A percentile compares a stretch with the other conserved stretches of the same genome.
phyloP scores from a whole-genome alignment of 2,888 invertebrate species.

The Allophyes oxyacanthae region DNA sequence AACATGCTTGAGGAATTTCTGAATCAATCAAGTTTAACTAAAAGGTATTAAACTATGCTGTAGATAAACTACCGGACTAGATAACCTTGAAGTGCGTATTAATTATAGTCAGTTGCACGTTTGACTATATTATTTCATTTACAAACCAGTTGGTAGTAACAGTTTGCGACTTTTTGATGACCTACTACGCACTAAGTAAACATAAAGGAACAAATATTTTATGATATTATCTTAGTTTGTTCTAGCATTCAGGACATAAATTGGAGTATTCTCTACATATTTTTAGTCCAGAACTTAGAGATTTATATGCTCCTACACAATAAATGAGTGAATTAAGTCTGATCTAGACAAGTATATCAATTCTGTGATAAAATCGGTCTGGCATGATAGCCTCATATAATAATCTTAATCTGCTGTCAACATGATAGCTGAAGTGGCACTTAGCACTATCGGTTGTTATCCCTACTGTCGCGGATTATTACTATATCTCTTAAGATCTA shows the following conservation, averaged over 20 bases:
- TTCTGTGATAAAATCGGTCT: conserved; percentile 8
- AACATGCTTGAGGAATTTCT: conserved; percentile 23
- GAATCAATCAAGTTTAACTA: conserved; percentile 17
- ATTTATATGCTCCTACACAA: too few species aligned
- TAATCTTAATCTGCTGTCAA: conserved; percentile 17
- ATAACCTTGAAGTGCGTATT: conserved; percentile 47
- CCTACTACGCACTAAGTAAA: too few species aligned
- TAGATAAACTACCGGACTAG: conserved; percentile 28
- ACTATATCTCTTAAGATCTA: not conserved
- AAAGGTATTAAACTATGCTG: conserved; percentile 21
- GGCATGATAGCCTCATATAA: conserved; percentile 26
- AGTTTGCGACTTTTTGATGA: too few species aligned
- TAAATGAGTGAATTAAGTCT: too few species aligned
- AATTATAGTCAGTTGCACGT: conserved; percentile 28
- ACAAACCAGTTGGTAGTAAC: not conserved
- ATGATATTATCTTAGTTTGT: too few species aligned
- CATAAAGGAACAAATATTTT: too few species aligned
- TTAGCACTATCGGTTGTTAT: conserved; percentile 33
- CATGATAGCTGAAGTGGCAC: conserved; percentile 33
- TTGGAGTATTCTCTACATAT: too few species aligned
- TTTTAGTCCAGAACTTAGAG: too few species aligned
- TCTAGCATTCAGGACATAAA: too few species aligned
- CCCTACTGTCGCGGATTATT: conserved; percentile 26
- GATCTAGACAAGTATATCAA: too few species aligned
- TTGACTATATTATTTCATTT: conserved; percentile 14